A percentile compares a stretch with the other conserved stretches of the same genome.
phyloP scores from a whole-genome alignment of 2,888 invertebrate genomes.

The Incurvaria masculella region DNA sequence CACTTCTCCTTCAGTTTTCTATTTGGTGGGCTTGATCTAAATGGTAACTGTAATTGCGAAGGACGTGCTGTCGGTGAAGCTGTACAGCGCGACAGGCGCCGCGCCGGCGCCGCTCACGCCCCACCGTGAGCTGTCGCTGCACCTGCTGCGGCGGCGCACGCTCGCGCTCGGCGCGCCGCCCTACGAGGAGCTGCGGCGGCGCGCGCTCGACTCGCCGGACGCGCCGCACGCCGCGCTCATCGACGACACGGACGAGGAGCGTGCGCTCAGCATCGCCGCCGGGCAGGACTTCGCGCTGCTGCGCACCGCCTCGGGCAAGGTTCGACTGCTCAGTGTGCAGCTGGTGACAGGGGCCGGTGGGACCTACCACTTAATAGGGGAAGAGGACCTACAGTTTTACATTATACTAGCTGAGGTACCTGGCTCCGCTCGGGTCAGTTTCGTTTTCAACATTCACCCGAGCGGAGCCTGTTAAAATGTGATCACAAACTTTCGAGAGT shows the following conservation, averaged over 20 bases:
- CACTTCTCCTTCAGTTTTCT: too few relatives aligned
- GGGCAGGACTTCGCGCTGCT: slow-evolving; percentile 91
- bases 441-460: too few relatives aligned
- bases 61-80: slow-evolving; percentile 39
- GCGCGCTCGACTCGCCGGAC: slow-evolving; percentile 40
- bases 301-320: slow-evolving; percentile 81
- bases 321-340: too few relatives aligned
- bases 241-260: slow-evolving; percentile 70
- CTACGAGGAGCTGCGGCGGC: slow-evolving; percentile 33
- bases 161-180: slow-evolving; percentile 38
- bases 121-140: slow-evolving; percentile 35
- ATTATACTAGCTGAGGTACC: too few relatives aligned
- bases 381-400: too few relatives aligned
- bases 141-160: slow-evolving; percentile 36
- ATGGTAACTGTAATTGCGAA: too few relatives aligned
- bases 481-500: too few relatives aligned
- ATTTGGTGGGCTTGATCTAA: too few relatives aligned
- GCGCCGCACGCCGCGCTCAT: slow-evolving; percentile 55
- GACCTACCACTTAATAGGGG: too few relatives aligned
- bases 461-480: too few relatives aligned
- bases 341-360: too few relatives aligned
- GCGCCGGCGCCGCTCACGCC: slow-evolving; percentile 26
- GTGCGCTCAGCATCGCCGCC: slow-evolving; percentile 70
- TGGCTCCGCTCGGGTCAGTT: too few relatives aligned
- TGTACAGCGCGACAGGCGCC: slow-evolving; percentile 31